Percentiles rank a stretch among this genome's conserved stretches.
These are phyloP conservation scores for Heteronetta atricapilla DNA, from an alignment of 2,113 vertebrate species.

Conservation along the genomic window DNA sequence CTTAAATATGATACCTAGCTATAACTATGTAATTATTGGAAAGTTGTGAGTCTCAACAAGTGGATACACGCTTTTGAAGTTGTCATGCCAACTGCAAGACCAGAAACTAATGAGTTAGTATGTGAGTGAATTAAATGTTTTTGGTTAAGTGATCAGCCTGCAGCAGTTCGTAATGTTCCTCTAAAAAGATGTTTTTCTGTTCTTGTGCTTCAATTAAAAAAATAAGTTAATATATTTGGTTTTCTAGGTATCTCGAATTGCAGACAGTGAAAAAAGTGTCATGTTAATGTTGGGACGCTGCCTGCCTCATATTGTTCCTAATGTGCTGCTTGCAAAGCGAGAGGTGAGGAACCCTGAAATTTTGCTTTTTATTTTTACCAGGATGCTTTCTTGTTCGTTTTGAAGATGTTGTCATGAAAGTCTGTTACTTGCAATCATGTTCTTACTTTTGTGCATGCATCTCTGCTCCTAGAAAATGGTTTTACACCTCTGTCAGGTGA, in stretches of 20 bases:
- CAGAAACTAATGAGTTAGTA: not conserved
- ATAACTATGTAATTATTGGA: not conserved
- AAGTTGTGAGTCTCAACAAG: not conserved
- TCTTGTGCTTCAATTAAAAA: not conserved
- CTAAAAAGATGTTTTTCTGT: not conserved
- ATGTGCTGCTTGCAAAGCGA: slow-evolving; percentile 96
- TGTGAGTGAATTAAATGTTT: not conserved
- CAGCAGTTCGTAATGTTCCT: not conserved
- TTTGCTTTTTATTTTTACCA: not conserved
- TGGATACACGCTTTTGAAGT: not conserved
- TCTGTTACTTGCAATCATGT: slow-evolving; percentile 88
- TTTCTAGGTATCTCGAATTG: slow-evolving; percentile 93
- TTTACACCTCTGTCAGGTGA: slow-evolving; percentile 98
- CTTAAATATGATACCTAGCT: not conserved
- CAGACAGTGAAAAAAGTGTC: slow-evolving; percentile 94
- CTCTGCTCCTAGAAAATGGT: slow-evolving; percentile 98
- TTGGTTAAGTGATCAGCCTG: not conserved
- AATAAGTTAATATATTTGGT: not conserved
- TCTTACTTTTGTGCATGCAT: slow-evolving; percentile 96
- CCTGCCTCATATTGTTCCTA: slow-evolving; percentile 97
- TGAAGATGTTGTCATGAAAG: slow-evolving; percentile 69
- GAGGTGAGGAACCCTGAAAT: slow-evolving; percentile 83
- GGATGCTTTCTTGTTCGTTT: slow-evolving; percentile 34
- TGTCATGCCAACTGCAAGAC: not conserved
- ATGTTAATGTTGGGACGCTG: slow-evolving; percentile 98